Conservation (phyloP, 2,797 vertebrate genomes). For the Podarcis siculus region DNA sequence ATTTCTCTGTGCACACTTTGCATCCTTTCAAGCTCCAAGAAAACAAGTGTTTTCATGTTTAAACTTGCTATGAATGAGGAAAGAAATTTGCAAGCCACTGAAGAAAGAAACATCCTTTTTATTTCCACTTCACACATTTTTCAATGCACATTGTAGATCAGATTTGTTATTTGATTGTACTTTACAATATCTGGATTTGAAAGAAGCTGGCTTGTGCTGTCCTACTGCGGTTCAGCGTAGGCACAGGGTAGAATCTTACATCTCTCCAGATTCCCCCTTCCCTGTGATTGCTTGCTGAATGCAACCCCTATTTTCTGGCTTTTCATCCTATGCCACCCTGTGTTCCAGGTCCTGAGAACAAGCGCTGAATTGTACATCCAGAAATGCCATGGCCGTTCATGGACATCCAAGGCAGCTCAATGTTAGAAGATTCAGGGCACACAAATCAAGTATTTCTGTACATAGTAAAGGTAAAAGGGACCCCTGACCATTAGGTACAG, state of each 20-base stretch:
- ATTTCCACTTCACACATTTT: neutral
- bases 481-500: no score
- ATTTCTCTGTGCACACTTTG: neutral
- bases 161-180: fast-evolving
- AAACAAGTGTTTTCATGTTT: neutral
- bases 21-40: neutral
- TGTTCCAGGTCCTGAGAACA: no score
- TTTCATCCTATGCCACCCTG: no score
- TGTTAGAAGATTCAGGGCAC: no score
- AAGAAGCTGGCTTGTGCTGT: neutral
- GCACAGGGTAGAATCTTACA: neutral
- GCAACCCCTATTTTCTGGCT: neutral
- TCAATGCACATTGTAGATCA: neutral
- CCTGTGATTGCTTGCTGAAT: neutral
- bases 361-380: no score
- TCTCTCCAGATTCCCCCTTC: no score
- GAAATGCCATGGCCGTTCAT: no score
- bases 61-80: neutral
- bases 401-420: no score
- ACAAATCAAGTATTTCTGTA: no score
- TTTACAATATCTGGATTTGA: neutral
- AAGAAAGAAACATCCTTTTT: neutral
- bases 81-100: slow-evolving; percentile 6
- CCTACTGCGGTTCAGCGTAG: neutral
- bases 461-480: no score